phyloP scores from a whole-genome alignment of 2,113 vertebrate genomes.

The Boulengeromyrus knoepffleri region DNA sequence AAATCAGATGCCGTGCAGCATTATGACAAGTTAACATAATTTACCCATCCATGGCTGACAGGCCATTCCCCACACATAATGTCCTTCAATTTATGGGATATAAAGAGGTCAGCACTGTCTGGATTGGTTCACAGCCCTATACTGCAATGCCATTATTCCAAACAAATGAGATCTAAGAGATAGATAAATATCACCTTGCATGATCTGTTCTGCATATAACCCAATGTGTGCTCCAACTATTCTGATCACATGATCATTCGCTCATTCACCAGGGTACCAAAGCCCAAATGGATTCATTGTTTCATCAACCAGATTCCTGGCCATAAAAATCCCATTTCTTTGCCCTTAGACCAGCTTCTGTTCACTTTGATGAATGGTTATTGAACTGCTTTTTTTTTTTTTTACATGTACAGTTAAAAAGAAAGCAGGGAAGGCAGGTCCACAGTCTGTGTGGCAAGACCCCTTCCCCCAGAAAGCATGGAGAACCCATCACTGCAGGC shows the following conservation, averaged over 20 bases:
- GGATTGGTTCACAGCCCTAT: background rate
- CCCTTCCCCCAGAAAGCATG: background rate
- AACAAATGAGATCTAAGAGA: slow-evolving; percentile 8
- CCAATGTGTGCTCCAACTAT: background rate
- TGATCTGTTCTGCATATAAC: background rate
- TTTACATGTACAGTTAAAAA: background rate
- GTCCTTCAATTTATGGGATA: slow-evolving; percentile 1
- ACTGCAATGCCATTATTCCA: background rate
- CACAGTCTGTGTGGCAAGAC: background rate
- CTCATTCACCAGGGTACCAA: background rate
- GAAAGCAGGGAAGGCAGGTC: background rate
- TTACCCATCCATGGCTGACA: background rate
- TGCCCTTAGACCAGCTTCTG: background rate
- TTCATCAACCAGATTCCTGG: background rate
- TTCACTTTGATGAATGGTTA: background rate
- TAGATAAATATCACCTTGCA: background rate
- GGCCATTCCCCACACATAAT: background rate
- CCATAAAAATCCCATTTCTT: background rate
- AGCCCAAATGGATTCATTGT: background rate
- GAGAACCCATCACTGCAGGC: background rate
- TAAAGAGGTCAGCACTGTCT: background rate
- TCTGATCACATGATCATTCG: background rate
- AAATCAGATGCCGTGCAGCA: background rate
- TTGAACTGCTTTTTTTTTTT: background rate
- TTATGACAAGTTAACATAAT: slow-evolving; percentile 1